Conservation (phyloP, 2,113 vertebrate species). For the Reinhardtius hippoglossoides region DNA sequence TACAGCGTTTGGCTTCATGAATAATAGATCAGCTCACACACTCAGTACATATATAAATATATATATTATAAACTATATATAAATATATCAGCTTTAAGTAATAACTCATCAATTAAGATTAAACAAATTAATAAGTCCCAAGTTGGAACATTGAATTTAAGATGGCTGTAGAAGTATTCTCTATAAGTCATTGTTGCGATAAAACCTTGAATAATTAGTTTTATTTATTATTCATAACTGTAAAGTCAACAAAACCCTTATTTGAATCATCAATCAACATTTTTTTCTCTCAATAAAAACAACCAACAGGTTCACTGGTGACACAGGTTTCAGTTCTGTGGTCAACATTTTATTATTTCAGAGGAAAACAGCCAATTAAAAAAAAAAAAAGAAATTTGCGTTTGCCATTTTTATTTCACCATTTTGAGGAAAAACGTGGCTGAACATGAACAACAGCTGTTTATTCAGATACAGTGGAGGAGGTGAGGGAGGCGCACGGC, state of each 20-base stretch:
- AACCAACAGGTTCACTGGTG: not conserved
- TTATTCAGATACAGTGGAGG: slow-evolving; percentile 74
- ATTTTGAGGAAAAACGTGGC: slow-evolving; percentile 85
- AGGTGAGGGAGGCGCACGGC: slow-evolving; percentile 72
- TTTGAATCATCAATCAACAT: too few species aligned
- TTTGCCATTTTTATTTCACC: slow-evolving; percentile 89
- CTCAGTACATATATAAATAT: not conserved
- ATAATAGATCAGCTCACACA: slow-evolving; percentile 14
- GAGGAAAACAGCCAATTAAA: slow-evolving; percentile 70
- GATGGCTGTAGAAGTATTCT: too few species aligned
- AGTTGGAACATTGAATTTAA: not conserved
- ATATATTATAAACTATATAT: not conserved
- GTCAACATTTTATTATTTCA: slow-evolving; percentile 72
- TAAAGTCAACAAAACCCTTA: too few species aligned
- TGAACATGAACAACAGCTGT: slow-evolving; percentile 84
- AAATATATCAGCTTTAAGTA: too few species aligned
- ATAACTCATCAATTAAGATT: not conserved
- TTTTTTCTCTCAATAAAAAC: not conserved
- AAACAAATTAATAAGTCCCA: not conserved
- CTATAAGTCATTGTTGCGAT: too few species aligned
- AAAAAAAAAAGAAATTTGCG: slow-evolving; percentile 70
- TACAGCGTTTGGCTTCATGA: slow-evolving; percentile 2
- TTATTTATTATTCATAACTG: not conserved
- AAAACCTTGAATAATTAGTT: too few species aligned
- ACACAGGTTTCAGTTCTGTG: slow-evolving; percentile 43